A percentile compares a stretch with the other conserved stretches of the same genome.
These are phyloP conservation scores for Schrankia costaestrigalis DNA, from an alignment of 2,888 invertebrate species.

Conservation along the genomic window DNA sequence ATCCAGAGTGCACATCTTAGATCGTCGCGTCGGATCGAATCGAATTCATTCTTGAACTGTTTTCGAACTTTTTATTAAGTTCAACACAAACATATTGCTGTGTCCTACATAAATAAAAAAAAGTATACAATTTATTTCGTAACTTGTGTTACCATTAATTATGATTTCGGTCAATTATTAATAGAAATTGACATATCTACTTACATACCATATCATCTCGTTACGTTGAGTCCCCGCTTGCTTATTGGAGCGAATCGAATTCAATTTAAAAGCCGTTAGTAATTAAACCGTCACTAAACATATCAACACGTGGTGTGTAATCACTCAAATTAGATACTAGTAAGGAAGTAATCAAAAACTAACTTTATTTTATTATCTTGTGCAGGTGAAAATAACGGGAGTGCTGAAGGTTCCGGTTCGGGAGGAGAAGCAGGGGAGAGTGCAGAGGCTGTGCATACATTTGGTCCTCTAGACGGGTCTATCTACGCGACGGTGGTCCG, in stretches of 20 bases:
- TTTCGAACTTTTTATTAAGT: too few relatives aligned
- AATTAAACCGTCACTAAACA: conserved; percentile 55
- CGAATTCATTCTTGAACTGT: too few relatives aligned
- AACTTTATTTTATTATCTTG: conserved; percentile 24
- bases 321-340: conserved; percentile 9
- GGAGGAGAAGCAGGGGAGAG: conserved; percentile 71
- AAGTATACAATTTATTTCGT: too few relatives aligned
- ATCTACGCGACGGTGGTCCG: conserved; percentile 89
- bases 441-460: conserved; percentile 83
- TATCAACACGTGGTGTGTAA: conserved; percentile 22
- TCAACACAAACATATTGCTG: too few relatives aligned
- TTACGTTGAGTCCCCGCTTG: conserved; percentile 34
- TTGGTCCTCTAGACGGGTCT: conserved; percentile 94
- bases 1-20: too few relatives aligned
- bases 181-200: conserved; percentile 41
- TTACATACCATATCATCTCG: conserved; percentile 21
- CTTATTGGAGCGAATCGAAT: conserved; percentile 61
- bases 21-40: too few relatives aligned
- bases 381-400: conserved; percentile 81
- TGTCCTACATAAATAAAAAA: too few relatives aligned
- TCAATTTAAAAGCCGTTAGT: conserved; percentile 62
- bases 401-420: conserved; percentile 70
- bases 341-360: background rate
- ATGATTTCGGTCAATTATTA: conserved; percentile 30
- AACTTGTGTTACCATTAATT: conserved; percentile 31